These are phyloP conservation scores for Drosophila sulfurigaster DNA, from an alignment of 1,140 invertebrate genomes.

Conservation along the genomic window DNA sequence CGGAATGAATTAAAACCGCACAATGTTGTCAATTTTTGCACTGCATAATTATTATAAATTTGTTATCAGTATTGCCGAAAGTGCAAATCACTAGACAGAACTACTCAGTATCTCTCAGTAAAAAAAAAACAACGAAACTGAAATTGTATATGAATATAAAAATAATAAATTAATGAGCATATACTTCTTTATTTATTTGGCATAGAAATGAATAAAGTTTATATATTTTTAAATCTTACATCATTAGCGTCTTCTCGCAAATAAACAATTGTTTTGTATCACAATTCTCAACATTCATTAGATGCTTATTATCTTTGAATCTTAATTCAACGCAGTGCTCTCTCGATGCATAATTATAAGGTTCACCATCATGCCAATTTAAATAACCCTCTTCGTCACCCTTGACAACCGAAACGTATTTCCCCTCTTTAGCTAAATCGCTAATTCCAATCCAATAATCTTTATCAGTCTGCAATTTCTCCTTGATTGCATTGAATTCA, in stretches of 20 bases:
- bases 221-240: not conserved
- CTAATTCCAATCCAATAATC: conserved; percentile 29
- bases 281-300: conserved; percentile 25
- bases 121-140: no score
- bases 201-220: no score
- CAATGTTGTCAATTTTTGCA: no score
- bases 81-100: no score
- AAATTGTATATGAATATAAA: no score
- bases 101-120: no score
- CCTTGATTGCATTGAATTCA: conserved; percentile 1
- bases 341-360: not conserved
- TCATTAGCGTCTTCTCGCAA: conserved; percentile 5
- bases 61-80: no score
- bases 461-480: not conserved
- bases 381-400: not conserved
- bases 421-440: conserved; percentile 1
- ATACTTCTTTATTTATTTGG: no score
- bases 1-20: no score
- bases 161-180: no score
- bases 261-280: not conserved
- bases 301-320: not conserved
- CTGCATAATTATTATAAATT: no score
- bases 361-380: not conserved
- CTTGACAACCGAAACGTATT: conserved; percentile 2
- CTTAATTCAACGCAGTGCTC: conserved; percentile 14